Evolutionary conservation across 2,888 invertebrate species (phyloP).

Genomic region (Barypeithes pellucidus): DNA sequence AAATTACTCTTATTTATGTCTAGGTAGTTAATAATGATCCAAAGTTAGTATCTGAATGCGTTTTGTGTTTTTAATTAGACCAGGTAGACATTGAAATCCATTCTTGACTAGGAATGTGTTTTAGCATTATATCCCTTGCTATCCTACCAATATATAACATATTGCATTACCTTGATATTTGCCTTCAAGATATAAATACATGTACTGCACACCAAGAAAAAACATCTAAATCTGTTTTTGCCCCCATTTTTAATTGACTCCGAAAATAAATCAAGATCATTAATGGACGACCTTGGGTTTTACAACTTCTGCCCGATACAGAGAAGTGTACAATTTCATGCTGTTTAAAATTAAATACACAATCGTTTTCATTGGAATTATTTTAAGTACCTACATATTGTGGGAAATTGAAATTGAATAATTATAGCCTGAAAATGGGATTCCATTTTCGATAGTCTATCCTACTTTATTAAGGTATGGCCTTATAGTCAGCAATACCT

Average conservation of each 20-base stretch:
- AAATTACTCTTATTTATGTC: too few relatives aligned
- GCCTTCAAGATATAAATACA: not conserved
- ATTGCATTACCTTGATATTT: not conserved
- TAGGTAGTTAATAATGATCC: too few relatives aligned
- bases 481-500: too few relatives aligned
- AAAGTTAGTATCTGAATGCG: too few relatives aligned
- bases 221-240: constrained; percentile 8
- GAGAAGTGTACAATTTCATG: not conserved
- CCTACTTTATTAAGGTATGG: too few relatives aligned
- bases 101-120: too few relatives aligned
- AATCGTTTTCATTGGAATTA: too few relatives aligned
- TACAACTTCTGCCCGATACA: constrained; percentile 1
- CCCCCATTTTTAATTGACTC: constrained; percentile 7
- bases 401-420: not conserved
- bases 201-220: not conserved
- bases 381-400: not conserved
- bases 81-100: too few relatives aligned
- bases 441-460: not conserved
- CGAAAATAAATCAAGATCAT: constrained; percentile 21
- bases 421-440: not conserved
- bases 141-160: too few relatives aligned
- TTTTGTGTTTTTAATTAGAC: too few relatives aligned
- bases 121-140: too few relatives aligned
- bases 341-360: not conserved
- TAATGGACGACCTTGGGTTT: constrained; percentile 13